Evolutionary conservation across 2,113 vertebrate species (phyloP), one percentile per base, ranked within the genome.

Genomic region (Nannobrachium achirus): DNA sequence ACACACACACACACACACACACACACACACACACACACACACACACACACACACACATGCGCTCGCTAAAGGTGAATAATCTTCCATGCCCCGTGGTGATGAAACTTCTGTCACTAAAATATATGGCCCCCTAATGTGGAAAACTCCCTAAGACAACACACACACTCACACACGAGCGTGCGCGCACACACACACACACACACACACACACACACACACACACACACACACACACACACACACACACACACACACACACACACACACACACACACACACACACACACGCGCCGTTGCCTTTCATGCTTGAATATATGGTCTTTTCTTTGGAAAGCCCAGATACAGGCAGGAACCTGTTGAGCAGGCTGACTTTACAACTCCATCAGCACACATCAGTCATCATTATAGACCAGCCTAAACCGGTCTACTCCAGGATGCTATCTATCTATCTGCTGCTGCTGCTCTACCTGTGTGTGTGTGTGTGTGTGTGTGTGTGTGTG

Each of bases 301-400:
- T 15, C 25, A 13, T 14, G 18, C 20, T 8, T 51, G 19, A 63
- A 60, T 70, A 55, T 62, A 57, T 72, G 50, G 52, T 58, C 39
- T 75, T 68, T 70, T 78, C 71, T 73, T 71, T 53, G 5, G 55
- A 83, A 81, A 78, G 63, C 20, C 42, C 50, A 64, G 73, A 86
- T 72, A 69, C 90, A 91, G 80, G 90, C 86, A 86, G 73, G 60
- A 89, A 90, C 90, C 87, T 89, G 88, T 88, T 83, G 45, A 69
- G 75, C 10, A 4, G 85, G 79, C 67, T 84, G 58, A 76, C 80
- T 85, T 78, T 49, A 59, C 11, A 40, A 14, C n/a, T 81, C 71
- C 57, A 75, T 87, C 56, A 70, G 73, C 77, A 78, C 56, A 75
- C 88, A 80, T 87, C 84, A 75, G 39, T 85, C 78, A 82, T 75